These are phyloP conservation scores for Aphidoletes aphidimyza DNA, from an alignment of 2,888 invertebrate species.

Conservation along the genomic window DNA sequence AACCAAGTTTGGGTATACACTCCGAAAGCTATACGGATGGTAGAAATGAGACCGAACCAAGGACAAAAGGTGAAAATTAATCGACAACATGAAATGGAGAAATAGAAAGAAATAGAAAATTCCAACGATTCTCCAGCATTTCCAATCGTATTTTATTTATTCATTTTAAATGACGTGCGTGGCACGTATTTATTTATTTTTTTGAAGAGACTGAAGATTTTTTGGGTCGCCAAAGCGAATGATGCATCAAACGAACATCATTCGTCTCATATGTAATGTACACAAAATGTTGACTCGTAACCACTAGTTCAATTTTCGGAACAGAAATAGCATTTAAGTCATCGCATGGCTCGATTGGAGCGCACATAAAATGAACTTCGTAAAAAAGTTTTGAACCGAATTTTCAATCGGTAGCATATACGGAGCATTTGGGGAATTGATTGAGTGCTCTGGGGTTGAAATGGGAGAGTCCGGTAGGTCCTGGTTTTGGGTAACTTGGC, in stretches of 20 bases:
- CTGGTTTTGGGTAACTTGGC: no score
- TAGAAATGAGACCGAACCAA: background rate
- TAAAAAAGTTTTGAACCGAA: no score
- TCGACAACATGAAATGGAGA: background rate
- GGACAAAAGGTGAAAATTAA: conserved; percentile 37
- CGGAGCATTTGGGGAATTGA: no score
- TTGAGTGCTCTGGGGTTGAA: no score
- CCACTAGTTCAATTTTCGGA: background rate
- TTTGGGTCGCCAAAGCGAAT: background rate
- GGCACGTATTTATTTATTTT: conserved; percentile 31
- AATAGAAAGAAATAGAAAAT: background rate
- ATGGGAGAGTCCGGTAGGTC: no score
- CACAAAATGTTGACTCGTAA: background rate
- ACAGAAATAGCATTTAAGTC: background rate
- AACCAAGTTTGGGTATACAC: background rate
- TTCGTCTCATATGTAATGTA: conserved; percentile 7
- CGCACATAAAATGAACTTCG: background rate
- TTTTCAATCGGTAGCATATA: no score
- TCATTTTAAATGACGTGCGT: conserved; percentile 25
- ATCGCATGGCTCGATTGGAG: no score
- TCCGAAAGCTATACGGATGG: background rate
- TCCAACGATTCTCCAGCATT: background rate
- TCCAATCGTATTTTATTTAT: no score
- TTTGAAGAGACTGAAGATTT: no score
- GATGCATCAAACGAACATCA: background rate